A percentile compares a stretch with the other conserved stretches of the same genome.
Evolutionary conservation across 2,797 vertebrate genomes (phyloP).

Genomic region (Lutjanus argentimaculatus): DNA sequence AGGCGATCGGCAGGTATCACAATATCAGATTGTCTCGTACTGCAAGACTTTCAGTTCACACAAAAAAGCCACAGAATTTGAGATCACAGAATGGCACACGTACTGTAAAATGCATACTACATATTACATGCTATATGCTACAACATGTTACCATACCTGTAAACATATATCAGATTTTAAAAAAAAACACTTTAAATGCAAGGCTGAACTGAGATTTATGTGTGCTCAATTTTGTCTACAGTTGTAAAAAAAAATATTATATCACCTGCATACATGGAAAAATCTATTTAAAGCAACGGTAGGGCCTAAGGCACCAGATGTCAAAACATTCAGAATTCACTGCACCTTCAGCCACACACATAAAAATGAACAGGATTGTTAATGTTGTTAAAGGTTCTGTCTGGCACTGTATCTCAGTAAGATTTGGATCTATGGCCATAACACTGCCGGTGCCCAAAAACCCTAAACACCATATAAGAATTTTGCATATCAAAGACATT

Average conservation of each 20-base stretch:
- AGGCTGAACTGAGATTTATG: not conserved
- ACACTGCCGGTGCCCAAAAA: not conserved
- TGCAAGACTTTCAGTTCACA: too few relatives aligned
- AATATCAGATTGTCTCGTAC: conserved; percentile 2
- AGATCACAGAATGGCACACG: not conserved
- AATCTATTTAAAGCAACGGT: not conserved
- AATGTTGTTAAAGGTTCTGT: not conserved
- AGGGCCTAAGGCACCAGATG: not conserved
- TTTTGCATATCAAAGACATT: not conserved
- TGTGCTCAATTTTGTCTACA: not conserved
- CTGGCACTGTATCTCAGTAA: not conserved
- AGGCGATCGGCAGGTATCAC: too few relatives aligned
- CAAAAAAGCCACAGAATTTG: too few relatives aligned
- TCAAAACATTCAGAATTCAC: not conserved
- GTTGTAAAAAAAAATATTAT: not conserved
- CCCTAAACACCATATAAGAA: not conserved
- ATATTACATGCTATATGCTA: not conserved
- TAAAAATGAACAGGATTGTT: not conserved
- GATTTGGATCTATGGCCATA: not conserved
- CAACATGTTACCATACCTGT: not conserved
- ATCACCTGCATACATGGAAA: not conserved
- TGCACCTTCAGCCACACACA: not conserved
- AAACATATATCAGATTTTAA: not conserved
- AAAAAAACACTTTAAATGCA: not conserved
- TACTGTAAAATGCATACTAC: not conserved